A percentile compares a stretch with the other conserved stretches of the same genome.
Conservation (phyloP, 2,888 invertebrate species). For the Plagiodera versicolora region DNA sequence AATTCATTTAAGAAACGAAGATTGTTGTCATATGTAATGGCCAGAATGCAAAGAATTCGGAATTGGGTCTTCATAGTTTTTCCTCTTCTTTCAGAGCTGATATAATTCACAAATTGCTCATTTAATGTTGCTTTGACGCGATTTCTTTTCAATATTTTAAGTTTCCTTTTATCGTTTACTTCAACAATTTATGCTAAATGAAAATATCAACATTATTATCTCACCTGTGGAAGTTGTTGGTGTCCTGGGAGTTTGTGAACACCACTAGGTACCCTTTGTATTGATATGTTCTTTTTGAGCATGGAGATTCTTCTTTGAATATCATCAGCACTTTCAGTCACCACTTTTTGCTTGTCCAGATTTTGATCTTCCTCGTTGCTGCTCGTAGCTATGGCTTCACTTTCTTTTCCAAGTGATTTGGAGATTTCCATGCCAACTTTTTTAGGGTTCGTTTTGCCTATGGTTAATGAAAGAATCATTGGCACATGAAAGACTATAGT, state of each 20-base stretch:
- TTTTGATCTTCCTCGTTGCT: conserved; percentile 40
- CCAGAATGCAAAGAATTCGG: too few relatives aligned
- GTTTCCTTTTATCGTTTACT: too few relatives aligned
- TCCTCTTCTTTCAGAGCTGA: too few relatives aligned
- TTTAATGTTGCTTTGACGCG: too few relatives aligned
- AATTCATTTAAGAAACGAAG: too few relatives aligned
- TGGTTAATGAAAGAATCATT: background rate
- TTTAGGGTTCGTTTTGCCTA: conserved; percentile 38
- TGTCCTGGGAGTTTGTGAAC: conserved; percentile 11
- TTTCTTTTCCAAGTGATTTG: conserved; percentile 35
- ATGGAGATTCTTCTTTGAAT: conserved; percentile 40
- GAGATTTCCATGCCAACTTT: conserved; percentile 44
- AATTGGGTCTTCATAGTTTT: too few relatives aligned
- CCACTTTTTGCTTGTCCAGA: conserved; percentile 14
- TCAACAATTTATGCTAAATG: too few relatives aligned
- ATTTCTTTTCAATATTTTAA: too few relatives aligned
- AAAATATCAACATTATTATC: too few relatives aligned
- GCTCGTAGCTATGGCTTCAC: conserved; percentile 34
- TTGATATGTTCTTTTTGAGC: conserved; percentile 45
- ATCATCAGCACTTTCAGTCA: conserved; percentile 33
- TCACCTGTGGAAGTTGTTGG: conserved; percentile 4
- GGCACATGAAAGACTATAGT: too few relatives aligned
- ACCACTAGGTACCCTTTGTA: conserved; percentile 40
- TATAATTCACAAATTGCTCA: too few relatives aligned
- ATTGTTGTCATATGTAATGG: too few relatives aligned